phyloP scores from a whole-genome alignment of 2,888 invertebrate species.

The Rhodophaea formosa region DNA sequence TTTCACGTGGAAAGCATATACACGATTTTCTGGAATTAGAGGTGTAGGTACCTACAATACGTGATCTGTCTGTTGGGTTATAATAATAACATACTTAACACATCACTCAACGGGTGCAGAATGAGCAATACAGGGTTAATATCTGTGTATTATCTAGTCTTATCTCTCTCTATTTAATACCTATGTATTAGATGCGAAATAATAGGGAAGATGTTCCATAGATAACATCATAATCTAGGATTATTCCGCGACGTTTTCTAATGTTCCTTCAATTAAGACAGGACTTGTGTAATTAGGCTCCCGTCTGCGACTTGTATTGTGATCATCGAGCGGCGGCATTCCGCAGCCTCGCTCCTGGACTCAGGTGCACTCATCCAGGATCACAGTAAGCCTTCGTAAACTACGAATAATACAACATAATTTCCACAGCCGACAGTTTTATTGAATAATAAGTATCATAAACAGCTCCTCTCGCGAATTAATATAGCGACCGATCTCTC shows the following conservation, averaged over 20 bases:
- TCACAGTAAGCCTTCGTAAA: background rate
- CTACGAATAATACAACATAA: conserved; percentile 34
- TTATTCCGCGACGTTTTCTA: background rate
- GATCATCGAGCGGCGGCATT: conserved; percentile 8
- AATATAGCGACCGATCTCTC: conserved; percentile 44
- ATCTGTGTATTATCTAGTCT: no score
- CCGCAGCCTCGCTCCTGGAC: conserved; percentile 1
- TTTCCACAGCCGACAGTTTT: conserved; percentile 53
- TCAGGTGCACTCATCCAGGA: conserved; percentile 8
- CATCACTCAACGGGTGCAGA: no score
- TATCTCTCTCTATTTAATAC: background rate
- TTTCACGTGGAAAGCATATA: background rate
- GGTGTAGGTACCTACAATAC: no score
- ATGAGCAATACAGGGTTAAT: no score
- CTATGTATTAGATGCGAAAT: background rate
- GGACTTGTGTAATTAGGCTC: conserved; percentile 5
- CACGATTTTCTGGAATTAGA: no score
- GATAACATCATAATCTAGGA: conserved; percentile 3
- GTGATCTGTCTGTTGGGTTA: no score
- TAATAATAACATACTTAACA: no score
- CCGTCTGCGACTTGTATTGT: conserved; percentile 3
- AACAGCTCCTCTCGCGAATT: conserved; percentile 51
- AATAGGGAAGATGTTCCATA: background rate
- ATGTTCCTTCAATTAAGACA: conserved; percentile 6
- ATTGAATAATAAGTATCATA: conserved; percentile 63